A percentile compares a stretch with the other conserved stretches of the same genome.
Conservation (phyloP, 92 coral and sea anemone species). For the Actinostola sp. region DNA sequence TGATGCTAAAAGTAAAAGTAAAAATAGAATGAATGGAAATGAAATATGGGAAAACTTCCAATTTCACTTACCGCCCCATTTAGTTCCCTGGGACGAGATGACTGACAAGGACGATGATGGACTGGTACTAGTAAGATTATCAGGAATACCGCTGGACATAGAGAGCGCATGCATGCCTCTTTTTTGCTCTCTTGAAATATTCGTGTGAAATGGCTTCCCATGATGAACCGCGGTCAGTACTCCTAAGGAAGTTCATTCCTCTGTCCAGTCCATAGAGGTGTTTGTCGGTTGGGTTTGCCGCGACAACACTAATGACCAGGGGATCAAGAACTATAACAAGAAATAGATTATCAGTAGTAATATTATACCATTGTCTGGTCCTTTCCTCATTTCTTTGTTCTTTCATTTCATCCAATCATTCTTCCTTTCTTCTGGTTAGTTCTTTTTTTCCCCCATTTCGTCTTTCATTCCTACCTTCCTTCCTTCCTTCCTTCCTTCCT, state of each 20-base stretch:
- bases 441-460: too few species aligned
- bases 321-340: slow-evolving; percentile 46
- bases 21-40: background rate
- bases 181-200: slow-evolving; percentile 46
- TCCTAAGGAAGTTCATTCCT: slow-evolving; percentile 63
- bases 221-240: slow-evolving; percentile 53
- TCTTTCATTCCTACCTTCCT: too few species aligned
- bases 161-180: slow-evolving; percentile 28
- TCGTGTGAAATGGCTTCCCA: slow-evolving; percentile 62
- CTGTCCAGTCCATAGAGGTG: slow-evolving; percentile 73
- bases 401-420: too few species aligned
- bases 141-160: slow-evolving; percentile 80
- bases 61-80: slow-evolving; percentile 74
- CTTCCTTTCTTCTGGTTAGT: too few species aligned
- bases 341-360: background rate
- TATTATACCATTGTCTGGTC: background rate
- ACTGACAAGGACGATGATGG: slow-evolving; percentile 51
- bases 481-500: too few species aligned
- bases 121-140: slow-evolving; percentile 57
- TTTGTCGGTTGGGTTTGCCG: slow-evolving; percentile 37
- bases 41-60: background rate
- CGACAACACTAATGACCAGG: slow-evolving; percentile 65
- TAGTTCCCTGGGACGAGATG: slow-evolving; percentile 54
- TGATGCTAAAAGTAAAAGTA: slow-evolving; percentile 52
- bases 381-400: too few species aligned